These are phyloP conservation scores for Eupithecia inturbata DNA, from an alignment of 2,888 invertebrate species.

Conservation along the genomic window DNA sequence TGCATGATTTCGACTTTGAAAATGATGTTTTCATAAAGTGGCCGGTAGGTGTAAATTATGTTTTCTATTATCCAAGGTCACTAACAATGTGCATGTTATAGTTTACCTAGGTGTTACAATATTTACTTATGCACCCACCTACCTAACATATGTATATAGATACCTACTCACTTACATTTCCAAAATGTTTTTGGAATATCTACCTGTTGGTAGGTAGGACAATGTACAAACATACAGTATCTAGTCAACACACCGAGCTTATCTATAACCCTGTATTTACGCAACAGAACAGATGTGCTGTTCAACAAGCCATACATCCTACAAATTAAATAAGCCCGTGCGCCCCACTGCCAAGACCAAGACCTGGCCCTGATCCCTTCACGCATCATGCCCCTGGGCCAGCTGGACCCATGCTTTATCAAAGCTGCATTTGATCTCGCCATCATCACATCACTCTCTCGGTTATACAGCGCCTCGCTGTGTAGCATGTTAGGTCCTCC, in stretches of 20 bases:
- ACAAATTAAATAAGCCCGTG: too few relatives aligned
- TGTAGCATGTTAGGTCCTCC: neutral
- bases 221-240: neutral
- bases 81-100: neutral
- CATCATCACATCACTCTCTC: neutral
- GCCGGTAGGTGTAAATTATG: slow-evolving; percentile 62
- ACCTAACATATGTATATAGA: neutral
- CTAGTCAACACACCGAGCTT: neutral
- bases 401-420: neutral
- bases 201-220: neutral
- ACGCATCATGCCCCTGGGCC: neutral
- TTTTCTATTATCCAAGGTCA: neutral
- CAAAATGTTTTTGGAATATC: neutral
- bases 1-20: slow-evolving; percentile 74
- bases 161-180: neutral
- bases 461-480: neutral
- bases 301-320: neutral
- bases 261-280: neutral
- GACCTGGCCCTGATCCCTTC: too few relatives aligned
- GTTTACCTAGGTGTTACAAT: neutral
- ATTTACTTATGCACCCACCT: neutral
- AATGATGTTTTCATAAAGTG: slow-evolving; percentile 67
- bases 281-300: neutral
- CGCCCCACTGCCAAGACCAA: too few relatives aligned
- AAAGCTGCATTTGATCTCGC: neutral